Conservation (phyloP, 2,888 invertebrate species). For the Herminia tarsipennalis region DNA sequence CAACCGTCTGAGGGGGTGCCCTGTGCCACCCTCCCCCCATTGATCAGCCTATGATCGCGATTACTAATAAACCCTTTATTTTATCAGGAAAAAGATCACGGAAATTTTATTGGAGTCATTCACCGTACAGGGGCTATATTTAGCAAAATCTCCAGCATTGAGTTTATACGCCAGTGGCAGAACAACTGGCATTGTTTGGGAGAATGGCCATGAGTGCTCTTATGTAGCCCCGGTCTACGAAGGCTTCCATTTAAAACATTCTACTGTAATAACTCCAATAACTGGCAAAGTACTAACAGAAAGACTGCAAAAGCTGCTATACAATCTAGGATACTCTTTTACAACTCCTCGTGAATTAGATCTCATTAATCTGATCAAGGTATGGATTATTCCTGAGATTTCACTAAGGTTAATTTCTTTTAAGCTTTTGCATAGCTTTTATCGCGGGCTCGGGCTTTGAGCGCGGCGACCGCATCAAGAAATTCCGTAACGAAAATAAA, state of each 20-base stretch:
- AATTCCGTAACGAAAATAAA: not conserved
- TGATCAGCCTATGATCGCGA: too few relatives aligned
- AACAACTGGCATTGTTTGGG: slow-evolving; percentile 82
- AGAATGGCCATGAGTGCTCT: slow-evolving; percentile 78
- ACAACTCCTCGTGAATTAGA: slow-evolving; percentile 95
- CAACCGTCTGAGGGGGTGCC: too few relatives aligned
- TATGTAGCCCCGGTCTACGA: slow-evolving; percentile 83
- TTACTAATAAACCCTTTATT: not conserved
- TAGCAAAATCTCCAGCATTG: slow-evolving; percentile 77
- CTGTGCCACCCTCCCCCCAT: too few relatives aligned
- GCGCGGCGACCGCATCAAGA: too few relatives aligned
- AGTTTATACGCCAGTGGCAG: slow-evolving; percentile 80
- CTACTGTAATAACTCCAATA: slow-evolving; percentile 92
- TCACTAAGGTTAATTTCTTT: too few relatives aligned
- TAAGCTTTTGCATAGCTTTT: too few relatives aligned
- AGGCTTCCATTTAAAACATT: slow-evolving; percentile 92
- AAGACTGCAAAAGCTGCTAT: slow-evolving; percentile 93
- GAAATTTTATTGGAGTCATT: slow-evolving; percentile 85
- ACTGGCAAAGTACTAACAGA: slow-evolving; percentile 93
- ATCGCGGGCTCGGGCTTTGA: too few relatives aligned
- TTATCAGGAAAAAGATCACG: slow-evolving; percentile 87
- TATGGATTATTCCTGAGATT: too few relatives aligned
- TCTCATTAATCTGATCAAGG: slow-evolving; percentile 96
- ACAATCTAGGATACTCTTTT: slow-evolving; percentile 94
- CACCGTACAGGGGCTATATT: slow-evolving; percentile 77